These are phyloP conservation scores for Leguminivora glycinivorella DNA, from an alignment of 1,140 invertebrate genomes.

Conservation along the genomic window DNA sequence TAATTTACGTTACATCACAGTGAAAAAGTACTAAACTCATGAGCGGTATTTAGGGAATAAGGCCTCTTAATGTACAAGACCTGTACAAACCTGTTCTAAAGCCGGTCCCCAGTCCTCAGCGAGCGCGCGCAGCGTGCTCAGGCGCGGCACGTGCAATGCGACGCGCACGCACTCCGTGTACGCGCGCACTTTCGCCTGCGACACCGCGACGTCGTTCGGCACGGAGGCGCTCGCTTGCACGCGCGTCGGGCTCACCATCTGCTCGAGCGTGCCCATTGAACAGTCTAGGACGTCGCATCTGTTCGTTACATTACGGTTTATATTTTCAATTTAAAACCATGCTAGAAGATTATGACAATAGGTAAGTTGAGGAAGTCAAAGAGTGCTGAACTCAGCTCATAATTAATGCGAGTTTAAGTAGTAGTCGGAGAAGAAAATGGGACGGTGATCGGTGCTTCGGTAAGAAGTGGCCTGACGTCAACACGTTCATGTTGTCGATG, in stretches of 20 bases:
- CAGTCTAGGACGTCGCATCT: constrained; percentile 57
- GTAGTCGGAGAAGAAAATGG: too few relatives aligned
- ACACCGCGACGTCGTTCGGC: not conserved
- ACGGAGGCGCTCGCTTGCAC: constrained; percentile 40
- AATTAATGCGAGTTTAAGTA: too few relatives aligned
- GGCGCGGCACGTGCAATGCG: constrained; percentile 45
- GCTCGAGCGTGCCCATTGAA: constrained; percentile 58
- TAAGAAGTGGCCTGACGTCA: too few relatives aligned
- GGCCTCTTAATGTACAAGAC: too few relatives aligned
- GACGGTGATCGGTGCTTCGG: too few relatives aligned
- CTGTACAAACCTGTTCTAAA: constrained; percentile 34
- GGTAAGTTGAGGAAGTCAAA: too few relatives aligned
- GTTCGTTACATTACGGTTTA: not conserved
- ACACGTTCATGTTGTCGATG: too few relatives aligned
- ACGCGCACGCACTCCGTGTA: constrained; percentile 39
- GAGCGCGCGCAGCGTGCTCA: constrained; percentile 48
- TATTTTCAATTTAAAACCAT: constrained; percentile 17
- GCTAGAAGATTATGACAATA: not conserved
- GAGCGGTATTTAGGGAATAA: too few relatives aligned
- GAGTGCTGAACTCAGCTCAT: too few relatives aligned
- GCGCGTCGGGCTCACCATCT: constrained; percentile 48
- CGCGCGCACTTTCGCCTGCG: constrained; percentile 33
- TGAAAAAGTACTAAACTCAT: too few relatives aligned
- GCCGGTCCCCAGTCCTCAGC: constrained; percentile 44
- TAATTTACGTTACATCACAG: too few relatives aligned